Conservation (phyloP, 2,797 vertebrate species). For the Austrolebias charrua region DNA sequence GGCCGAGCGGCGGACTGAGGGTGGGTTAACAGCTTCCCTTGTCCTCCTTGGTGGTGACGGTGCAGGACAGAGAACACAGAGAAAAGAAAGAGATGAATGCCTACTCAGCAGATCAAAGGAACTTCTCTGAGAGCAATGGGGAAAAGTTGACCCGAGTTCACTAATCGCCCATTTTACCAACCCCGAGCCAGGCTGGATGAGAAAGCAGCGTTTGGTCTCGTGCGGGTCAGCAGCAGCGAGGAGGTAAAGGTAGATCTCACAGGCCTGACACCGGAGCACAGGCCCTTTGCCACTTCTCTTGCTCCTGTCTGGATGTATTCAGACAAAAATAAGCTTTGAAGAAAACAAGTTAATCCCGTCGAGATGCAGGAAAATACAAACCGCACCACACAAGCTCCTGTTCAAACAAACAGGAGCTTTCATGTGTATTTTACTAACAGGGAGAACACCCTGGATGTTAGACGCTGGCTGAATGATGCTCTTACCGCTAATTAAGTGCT, state of each 20-base stretch:
- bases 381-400: slow-evolving; percentile 1
- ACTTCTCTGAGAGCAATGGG: slow-evolving; percentile 48
- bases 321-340: slow-evolving; percentile 14
- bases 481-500: slow-evolving; percentile 84
- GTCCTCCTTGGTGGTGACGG: slow-evolving; percentile 49
- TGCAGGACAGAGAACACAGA: slow-evolving; percentile 61
- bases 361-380: not conserved
- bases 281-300: not conserved
- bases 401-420: slow-evolving; percentile 56
- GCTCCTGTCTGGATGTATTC: not conserved
- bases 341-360: slow-evolving; percentile 4
- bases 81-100: slow-evolving; percentile 60
- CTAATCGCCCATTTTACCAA: slow-evolving; percentile 55
- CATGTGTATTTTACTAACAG: slow-evolving; percentile 53
- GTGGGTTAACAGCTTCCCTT: slow-evolving; percentile 72
- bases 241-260: slow-evolving; percentile 15
- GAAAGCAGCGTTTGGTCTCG: slow-evolving; percentile 40
- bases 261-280: not conserved
- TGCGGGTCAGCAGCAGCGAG: slow-evolving; percentile 44
- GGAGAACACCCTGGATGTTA: slow-evolving; percentile 65
- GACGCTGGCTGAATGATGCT: slow-evolving; percentile 75
- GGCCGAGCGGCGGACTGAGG: slow-evolving; percentile 47
- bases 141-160: slow-evolving; percentile 65
- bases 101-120: slow-evolving; percentile 71
- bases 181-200: slow-evolving; percentile 27